Evolutionary conservation across 2,797 vertebrate species (phyloP), one percentile per base, ranked within the genome.

Genomic region (Tokudaia muenninki): DNA sequence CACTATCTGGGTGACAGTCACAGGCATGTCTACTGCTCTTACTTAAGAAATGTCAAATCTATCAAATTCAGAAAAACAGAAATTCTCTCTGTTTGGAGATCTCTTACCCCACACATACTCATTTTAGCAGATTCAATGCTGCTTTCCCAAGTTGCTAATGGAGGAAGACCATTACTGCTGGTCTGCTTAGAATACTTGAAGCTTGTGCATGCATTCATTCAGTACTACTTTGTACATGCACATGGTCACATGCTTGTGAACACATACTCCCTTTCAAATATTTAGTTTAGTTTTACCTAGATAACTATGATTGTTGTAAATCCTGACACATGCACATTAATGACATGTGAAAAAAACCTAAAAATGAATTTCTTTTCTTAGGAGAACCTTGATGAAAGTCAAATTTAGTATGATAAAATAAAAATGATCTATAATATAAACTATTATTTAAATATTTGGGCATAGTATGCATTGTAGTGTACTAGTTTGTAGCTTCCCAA

Each of bases 1-100:
- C 52, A 57, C 65, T 34, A 90, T 79, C 52, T 96, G 80, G 80
- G 37, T 78, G 90, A 77, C 77, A 94, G 82, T 96, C 87, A 74
- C 24, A 84, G 50, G 50, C 72, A 14, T 34, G 83, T 74, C 87
- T 91, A 26, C 50, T 87, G 75, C 22, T 63, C 79, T 94, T 65
- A 92, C 95, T 74, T 92, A 77, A 94, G 61, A 87, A 89, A 88
- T 31, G 83, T 84, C 17, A 86, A 80, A 19, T 82, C 65, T 65
- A 22, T 17, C 59, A 87, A 72, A 89, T 83, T 63, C 87, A 86
- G 6, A 59, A 88, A 77, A 88, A 86, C 2, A 41, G 22, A 44
- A 72, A 29, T 75, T 70, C 59, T 90, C 92, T 92, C 80, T 92
- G 70, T 34, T 90, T 91, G 31, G 34, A 90, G 59, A 26, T 87